A percentile compares a stretch with the other conserved stretches of the same genome.
These are phyloP conservation scores for Calephelis virginiensis DNA, from an alignment of 1,140 invertebrate species.

Conservation along the genomic window DNA sequence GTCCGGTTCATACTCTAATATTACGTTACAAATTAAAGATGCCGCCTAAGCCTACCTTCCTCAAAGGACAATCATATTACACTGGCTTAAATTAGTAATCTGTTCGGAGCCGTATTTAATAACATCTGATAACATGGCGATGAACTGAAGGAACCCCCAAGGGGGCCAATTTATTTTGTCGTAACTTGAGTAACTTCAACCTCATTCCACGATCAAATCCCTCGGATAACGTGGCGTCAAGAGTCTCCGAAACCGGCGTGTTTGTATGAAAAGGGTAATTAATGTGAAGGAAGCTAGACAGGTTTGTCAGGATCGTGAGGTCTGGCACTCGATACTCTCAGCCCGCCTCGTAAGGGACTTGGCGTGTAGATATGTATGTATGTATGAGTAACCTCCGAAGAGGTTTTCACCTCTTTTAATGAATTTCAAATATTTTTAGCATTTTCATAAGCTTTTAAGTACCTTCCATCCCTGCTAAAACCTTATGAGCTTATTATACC, in stretches of 20 bases:
- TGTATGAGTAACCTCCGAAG: neutral
- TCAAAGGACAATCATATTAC: constrained; percentile 15
- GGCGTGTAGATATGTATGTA: too few relatives aligned
- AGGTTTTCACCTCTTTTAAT: constrained; percentile 8
- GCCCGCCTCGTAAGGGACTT: too few relatives aligned
- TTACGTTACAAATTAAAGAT: neutral
- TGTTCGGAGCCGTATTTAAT: neutral
- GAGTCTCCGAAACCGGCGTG: too few relatives aligned
- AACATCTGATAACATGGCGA: constrained; percentile 10
- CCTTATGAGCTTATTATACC: too few relatives aligned
- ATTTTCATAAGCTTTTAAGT: constrained; percentile 4
- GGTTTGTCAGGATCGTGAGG: too few relatives aligned
- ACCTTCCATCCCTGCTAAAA: too few relatives aligned
- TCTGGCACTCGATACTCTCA: too few relatives aligned
- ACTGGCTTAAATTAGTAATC: constrained; percentile 8
- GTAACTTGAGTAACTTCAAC: constrained; percentile 8
- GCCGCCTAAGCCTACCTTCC: neutral
- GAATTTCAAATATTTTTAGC: constrained; percentile 11
- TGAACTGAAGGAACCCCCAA: constrained; percentile 12
- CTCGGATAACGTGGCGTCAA: too few relatives aligned
- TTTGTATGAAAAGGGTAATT: too few relatives aligned
- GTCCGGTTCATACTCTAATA: neutral
- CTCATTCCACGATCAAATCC: too few relatives aligned
- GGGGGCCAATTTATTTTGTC: constrained; percentile 18
- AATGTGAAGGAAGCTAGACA: too few relatives aligned